A percentile compares a stretch with the other conserved stretches of the same genome.
These are phyloP conservation scores for Eulemur rufifrons DNA, from an alignment of 2,113 vertebrate species.

Conservation along the genomic window DNA sequence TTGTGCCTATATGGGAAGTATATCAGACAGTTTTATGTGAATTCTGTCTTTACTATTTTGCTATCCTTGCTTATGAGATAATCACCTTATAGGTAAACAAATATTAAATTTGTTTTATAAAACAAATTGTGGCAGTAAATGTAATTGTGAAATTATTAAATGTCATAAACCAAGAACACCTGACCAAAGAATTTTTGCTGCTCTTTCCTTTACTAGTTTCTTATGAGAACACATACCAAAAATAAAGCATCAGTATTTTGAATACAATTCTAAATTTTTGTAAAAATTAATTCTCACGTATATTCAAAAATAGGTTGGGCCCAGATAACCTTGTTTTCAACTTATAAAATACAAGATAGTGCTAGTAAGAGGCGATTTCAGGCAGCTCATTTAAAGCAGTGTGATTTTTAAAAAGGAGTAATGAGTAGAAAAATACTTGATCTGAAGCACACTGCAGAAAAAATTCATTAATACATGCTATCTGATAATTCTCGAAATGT, in stretches of 20 bases:
- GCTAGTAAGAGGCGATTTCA: neutral
- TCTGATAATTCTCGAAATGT: neutral
- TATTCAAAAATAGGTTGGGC: neutral
- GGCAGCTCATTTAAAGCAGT: neutral
- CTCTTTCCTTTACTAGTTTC: neutral
- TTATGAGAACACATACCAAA: neutral
- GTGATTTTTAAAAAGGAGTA: neutral
- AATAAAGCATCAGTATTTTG: conserved; percentile 42
- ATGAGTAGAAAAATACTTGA: neutral
- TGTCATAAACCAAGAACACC: neutral
- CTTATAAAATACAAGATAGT: neutral
- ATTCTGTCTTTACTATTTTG: neutral
- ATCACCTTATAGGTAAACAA: neutral
- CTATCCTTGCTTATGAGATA: neutral
- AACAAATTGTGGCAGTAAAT: neutral
- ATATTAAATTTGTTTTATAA: no score
- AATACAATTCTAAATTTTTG: conserved; percentile 7
- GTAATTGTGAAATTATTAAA: neutral
- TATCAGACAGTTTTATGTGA: neutral
- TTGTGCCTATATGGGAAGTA: neutral
- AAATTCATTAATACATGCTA: neutral
- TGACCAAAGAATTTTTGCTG: neutral
- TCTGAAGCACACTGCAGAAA: neutral
- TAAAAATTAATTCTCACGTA: conserved; percentile 11
- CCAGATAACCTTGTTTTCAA: neutral